These are phyloP conservation scores for Pangasius djambal DNA, from an alignment of 2,797 vertebrate species.

Conservation along the genomic window DNA sequence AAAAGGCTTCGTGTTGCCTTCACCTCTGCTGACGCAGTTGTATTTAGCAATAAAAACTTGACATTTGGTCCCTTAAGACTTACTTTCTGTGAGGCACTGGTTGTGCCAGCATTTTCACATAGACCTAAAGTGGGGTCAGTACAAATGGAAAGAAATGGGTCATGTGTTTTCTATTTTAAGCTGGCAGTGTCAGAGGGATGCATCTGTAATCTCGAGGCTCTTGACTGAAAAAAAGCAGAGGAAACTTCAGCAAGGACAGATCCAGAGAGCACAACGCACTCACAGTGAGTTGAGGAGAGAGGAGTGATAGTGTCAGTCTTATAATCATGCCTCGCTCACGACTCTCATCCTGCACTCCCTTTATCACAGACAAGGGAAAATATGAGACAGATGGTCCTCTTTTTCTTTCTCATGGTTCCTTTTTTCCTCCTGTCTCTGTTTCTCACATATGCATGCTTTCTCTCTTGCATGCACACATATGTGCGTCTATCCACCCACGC, in stretches of 20 bases:
- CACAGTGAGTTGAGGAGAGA: not conserved
- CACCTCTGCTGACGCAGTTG: slow-evolving; percentile 39
- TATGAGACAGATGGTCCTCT: slow-evolving; percentile 56
- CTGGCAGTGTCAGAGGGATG: slow-evolving; percentile 71
- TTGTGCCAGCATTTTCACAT: slow-evolving; percentile 61
- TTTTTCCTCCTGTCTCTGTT: slow-evolving; percentile 25
- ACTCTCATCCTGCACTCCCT: slow-evolving; percentile 30
- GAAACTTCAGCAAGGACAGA: slow-evolving; percentile 23
- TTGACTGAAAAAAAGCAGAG: slow-evolving; percentile 60
- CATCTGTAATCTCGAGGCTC: slow-evolving; percentile 71
- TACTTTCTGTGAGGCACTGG: slow-evolving; percentile 52
- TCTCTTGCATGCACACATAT: slow-evolving; percentile 38
- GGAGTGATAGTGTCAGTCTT: slow-evolving; percentile 60
- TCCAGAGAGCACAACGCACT: not conserved
- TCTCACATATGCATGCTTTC: slow-evolving; percentile 29
- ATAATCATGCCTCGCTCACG: slow-evolving; percentile 51
- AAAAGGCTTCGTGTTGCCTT: slow-evolving; percentile 31
- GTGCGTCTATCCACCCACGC: slow-evolving; percentile 2
- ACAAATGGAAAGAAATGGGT: slow-evolving; percentile 74
- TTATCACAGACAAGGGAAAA: slow-evolving; percentile 40
- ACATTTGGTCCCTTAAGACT: slow-evolving; percentile 42
- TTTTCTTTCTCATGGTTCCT: slow-evolving; percentile 39
- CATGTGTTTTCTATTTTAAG: slow-evolving; percentile 75
- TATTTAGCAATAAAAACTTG: slow-evolving; percentile 39
- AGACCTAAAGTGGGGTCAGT: slow-evolving; percentile 67